These are phyloP conservation scores for Perccottus glenii DNA, from an alignment of 2,113 vertebrate genomes.

Conservation along the genomic window DNA sequence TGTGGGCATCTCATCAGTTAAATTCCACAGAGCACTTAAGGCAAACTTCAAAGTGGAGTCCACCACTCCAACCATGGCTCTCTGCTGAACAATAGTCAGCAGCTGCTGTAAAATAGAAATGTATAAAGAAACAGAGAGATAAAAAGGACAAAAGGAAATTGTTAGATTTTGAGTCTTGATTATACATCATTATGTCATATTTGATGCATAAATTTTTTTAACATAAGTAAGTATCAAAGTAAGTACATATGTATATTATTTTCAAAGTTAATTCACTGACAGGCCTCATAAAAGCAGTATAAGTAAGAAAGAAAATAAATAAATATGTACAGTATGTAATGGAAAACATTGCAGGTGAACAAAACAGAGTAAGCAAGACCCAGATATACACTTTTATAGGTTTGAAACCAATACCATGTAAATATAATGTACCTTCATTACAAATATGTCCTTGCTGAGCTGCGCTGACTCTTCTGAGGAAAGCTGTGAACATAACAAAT, in stretches of 20 bases:
- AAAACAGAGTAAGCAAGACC: conserved; percentile 9
- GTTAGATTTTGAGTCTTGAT: too few species aligned
- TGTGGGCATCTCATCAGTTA: conserved; percentile 91
- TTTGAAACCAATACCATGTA: conserved; percentile 28
- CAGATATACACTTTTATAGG: conserved; percentile 36
- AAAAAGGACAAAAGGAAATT: too few species aligned
- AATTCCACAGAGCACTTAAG: conserved; percentile 93
- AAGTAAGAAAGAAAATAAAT: too few species aligned
- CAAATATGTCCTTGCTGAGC: conserved; percentile 88
- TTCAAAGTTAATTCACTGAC: too few species aligned
- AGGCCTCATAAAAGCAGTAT: too few species aligned
- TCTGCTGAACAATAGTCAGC: conserved; percentile 92
- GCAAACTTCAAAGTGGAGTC: conserved; percentile 93
- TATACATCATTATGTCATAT: too few species aligned
- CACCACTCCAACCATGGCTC: conserved; percentile 87
- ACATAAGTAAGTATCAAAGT: too few species aligned
- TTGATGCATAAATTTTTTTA: too few species aligned
- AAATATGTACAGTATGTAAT: conserved; percentile 28
- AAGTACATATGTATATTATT: too few species aligned
- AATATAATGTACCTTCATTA: conserved; percentile 85
- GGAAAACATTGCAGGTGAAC: conserved; percentile 41
- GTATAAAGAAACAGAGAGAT: conserved; percentile 7
- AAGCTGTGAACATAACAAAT: conserved; percentile 77
- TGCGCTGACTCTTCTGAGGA: conserved; percentile 88
- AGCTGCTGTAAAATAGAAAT: conserved; percentile 82